Evolutionary conservation across 2,113 vertebrate genomes (phyloP), one percentile per base, ranked within the genome.

Genomic region (Sorex fumeus): DNA sequence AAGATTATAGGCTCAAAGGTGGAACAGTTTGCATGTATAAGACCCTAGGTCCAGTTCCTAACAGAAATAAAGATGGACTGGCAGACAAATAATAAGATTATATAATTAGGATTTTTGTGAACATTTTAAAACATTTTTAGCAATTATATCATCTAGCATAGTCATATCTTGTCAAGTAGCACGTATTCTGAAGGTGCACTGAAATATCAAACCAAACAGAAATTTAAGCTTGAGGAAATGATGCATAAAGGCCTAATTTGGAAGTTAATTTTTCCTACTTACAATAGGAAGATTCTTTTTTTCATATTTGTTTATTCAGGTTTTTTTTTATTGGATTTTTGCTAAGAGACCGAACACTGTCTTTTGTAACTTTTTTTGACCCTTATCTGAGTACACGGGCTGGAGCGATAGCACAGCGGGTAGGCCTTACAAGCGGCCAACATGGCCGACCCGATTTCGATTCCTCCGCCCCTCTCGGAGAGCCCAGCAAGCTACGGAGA

Each of bases 41-140:
- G 40, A 40, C 40, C 40, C 40, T 40, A 40, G 40, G 40, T 40
- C 40, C 40, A 40, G 40, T 40, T 40, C 40, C 40, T 40, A 15
- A 53, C 18, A 53, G 18, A 16, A 15, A 53, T 53, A 53, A 53
- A 53, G 53, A 53, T 53, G 53, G 53, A 53, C 53, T 53, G 53
- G 15, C 53, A 53, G 13, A 19, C 12, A 16, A 53, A 40, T 40
- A 53, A 40, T 40, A 53, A 53, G 53, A 53, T 53, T 7, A 40
- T 7, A 53, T 53, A 53, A 19, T 53, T 53, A 86, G 81, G 25
- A 25, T 81, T 86, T 71, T 87, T 93, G 27, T 79, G 32, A 93
- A 90, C 93, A 90, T 88, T 75, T 27, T 87, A 87, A 84, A 87
- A 34, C 70, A 74, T 83, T 86, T 81, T 57, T 50, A 86, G 32